Percentiles rank a stretch among this genome's conserved stretches.
Evolutionary conservation across 2,888 invertebrate species (phyloP).

Genomic region (Cantharis rufa): DNA sequence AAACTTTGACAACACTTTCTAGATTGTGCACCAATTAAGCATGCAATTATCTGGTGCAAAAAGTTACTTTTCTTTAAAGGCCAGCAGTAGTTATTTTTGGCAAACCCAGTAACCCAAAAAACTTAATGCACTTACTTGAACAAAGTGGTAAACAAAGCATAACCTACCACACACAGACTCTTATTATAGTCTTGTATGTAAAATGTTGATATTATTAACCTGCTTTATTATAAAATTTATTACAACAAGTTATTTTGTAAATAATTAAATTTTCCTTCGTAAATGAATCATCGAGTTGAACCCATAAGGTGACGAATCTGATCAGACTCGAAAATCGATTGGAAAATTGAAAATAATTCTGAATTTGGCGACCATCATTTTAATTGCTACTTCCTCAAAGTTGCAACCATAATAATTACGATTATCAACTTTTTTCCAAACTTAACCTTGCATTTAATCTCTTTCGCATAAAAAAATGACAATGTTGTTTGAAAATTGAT

Average conservation of each 20-base stretch:
- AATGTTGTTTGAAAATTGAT: not conserved
- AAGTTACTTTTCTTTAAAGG: conserved; percentile 20
- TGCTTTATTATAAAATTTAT: not conserved
- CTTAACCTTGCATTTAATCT: not conserved
- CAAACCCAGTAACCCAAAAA: conserved; percentile 35
- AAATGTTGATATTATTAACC: not conserved
- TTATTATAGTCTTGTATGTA: not conserved
- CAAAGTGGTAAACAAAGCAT: conserved; percentile 29
- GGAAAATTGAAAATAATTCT: too few species aligned
- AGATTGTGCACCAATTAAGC: not conserved
- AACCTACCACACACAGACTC: conserved; percentile 30
- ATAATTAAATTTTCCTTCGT: not conserved
- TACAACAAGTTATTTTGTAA: not conserved
- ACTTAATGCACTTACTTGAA: conserved; percentile 19
- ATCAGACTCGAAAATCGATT: not conserved
- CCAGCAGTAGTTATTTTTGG: conserved; percentile 30
- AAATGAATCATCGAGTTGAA: not conserved
- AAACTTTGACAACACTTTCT: not conserved
- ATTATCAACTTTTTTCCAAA: not conserved
- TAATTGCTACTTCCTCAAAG: not conserved
- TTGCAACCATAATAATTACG: not conserved
- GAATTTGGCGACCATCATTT: not conserved
- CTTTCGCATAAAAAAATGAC: not conserved
- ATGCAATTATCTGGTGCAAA: conserved; percentile 13
- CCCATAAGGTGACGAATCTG: not conserved